These are phyloP conservation scores for Dendrolimus punctatus DNA, from an alignment of 1,140 invertebrate genomes.

Conservation along the genomic window DNA sequence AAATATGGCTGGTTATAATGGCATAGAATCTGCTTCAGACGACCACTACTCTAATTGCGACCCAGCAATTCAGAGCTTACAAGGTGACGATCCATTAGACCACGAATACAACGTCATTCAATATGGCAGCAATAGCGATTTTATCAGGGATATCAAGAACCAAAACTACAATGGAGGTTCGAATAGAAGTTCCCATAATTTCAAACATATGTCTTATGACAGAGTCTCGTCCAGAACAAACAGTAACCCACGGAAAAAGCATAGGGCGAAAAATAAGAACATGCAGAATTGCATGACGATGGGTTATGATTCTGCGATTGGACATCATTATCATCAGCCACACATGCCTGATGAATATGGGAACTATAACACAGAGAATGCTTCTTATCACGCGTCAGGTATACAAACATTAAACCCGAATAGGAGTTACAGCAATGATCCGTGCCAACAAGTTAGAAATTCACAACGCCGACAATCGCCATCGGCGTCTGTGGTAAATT, in stretches of 20 bases:
- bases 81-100: constrained; percentile 64
- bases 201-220: constrained; percentile 70
- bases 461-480: constrained; percentile 65
- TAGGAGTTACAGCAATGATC: constrained; percentile 52
- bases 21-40: constrained; percentile 64
- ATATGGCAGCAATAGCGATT: constrained; percentile 66
- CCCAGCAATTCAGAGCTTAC: constrained; percentile 63
- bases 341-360: constrained; percentile 62
- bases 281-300: constrained; percentile 68
- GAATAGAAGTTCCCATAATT: constrained; percentile 65
- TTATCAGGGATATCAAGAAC: constrained; percentile 65
- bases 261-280: constrained; percentile 63
- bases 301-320: constrained; percentile 61
- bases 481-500: constrained; percentile 57
- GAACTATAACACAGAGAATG: constrained; percentile 63
- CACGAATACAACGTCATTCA: constrained; percentile 71
- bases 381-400: constrained; percentile 66
- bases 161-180: constrained; percentile 66
- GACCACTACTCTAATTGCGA: constrained; percentile 71
- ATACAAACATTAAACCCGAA: constrained; percentile 68
- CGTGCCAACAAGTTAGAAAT: constrained; percentile 39
- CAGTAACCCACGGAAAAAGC: constrained; percentile 68
- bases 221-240: constrained; percentile 65
- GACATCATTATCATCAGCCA: constrained; percentile 67
- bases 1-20: constrained; percentile 62